Evolutionary conservation across 2,113 vertebrate species (phyloP).

Genomic region (Chaenogobius annularis): DNA sequence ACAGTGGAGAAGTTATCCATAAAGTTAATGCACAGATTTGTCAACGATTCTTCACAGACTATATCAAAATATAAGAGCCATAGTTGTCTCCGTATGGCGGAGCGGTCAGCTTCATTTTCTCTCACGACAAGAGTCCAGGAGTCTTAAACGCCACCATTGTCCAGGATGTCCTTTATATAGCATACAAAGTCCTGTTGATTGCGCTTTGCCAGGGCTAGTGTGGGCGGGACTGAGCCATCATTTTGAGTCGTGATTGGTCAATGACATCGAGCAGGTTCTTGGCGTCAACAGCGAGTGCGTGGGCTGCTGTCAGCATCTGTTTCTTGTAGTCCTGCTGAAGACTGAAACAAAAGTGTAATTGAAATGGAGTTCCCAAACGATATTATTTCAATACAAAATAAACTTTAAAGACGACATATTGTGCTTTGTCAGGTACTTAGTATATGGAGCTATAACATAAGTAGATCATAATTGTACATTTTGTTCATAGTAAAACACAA

Average conservation of each 20-base stretch:
- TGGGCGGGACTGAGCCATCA: constrained; percentile 86
- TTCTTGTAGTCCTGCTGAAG: constrained; percentile 99
- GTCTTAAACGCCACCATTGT: constrained; percentile 32
- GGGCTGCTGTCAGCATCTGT: constrained; percentile 96
- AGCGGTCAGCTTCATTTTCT: constrained; percentile 22
- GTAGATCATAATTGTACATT: too few species aligned
- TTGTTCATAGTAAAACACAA: too few species aligned
- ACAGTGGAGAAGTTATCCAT: constrained; percentile 62
- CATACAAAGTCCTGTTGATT: constrained; percentile 25
- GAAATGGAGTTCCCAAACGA: background rate
- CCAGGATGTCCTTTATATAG: constrained; percentile 3
- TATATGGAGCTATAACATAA: too few species aligned
- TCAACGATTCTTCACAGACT: constrained; percentile 33
- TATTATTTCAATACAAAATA: background rate
- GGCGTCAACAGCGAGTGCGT: constrained; percentile 95
- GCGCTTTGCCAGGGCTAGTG: constrained; percentile 71
- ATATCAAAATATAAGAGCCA: constrained; percentile 33
- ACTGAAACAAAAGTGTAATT: constrained; percentile 70
- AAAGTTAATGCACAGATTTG: constrained; percentile 28
- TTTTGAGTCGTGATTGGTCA: constrained; percentile 93
- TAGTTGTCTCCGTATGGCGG: constrained; percentile 18
- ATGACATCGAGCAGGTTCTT: constrained; percentile 97
- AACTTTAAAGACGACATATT: background rate
- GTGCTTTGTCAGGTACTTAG: too few species aligned
- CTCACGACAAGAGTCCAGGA: constrained; percentile 26